Evolutionary conservation across 2,797 vertebrate species (phyloP).

Genomic region (Enteromius anoplus): DNA sequence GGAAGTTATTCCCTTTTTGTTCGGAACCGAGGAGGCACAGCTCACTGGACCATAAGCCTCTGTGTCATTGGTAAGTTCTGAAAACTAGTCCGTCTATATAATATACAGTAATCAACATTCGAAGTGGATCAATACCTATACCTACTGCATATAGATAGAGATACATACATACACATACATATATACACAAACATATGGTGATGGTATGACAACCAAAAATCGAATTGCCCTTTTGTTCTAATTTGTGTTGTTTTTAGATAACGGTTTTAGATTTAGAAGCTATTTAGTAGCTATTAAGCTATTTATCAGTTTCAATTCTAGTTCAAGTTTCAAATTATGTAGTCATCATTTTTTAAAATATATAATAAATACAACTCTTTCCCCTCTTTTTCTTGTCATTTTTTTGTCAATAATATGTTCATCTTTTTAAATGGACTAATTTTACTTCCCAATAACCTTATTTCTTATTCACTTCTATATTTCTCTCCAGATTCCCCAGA

Average conservation of each 20-base stretch:
- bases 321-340: too few species aligned
- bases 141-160: too few species aligned
- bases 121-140: too few species aligned
- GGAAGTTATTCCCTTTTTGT: slow-evolving; percentile 75
- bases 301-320: neutral
- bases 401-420: too few species aligned
- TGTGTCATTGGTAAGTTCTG: slow-evolving; percentile 69
- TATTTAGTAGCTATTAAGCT: too few species aligned
- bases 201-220: neutral
- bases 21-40: slow-evolving; percentile 65
- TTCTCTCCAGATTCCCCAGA: slow-evolving; percentile 72
- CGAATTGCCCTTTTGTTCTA: neutral
- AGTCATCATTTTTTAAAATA: too few species aligned
- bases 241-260: neutral
- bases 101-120: too few species aligned
- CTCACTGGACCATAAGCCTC: slow-evolving; percentile 69
- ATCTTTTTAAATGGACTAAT: too few species aligned
- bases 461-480: neutral
- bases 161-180: too few species aligned
- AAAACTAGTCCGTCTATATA: too few species aligned
- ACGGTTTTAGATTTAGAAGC: neutral
- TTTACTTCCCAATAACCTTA: neutral
- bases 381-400: too few species aligned
- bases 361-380: too few species aligned
- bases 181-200: neutral